A percentile compares a stretch with the other conserved stretches of the same genome.
These are phyloP conservation scores for Semibalanus balanoides DNA, from an alignment of 1,140 invertebrate species.

Conservation along the genomic window DNA sequence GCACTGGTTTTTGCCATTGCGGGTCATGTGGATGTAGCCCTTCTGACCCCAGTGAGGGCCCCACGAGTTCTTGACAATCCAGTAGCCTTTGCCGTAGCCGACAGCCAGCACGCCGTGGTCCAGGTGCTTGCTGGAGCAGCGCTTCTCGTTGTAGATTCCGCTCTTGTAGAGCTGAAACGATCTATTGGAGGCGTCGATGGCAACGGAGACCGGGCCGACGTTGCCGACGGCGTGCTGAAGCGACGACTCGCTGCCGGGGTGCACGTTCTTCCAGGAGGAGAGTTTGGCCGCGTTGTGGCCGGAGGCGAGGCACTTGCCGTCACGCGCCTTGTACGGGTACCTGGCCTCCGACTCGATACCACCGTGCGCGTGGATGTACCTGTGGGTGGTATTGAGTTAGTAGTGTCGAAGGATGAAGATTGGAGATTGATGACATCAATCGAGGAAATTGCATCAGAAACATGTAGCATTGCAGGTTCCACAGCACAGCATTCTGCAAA, in stretches of 20 bases:
- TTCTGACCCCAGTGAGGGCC: constrained; percentile 34
- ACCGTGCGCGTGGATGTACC: constrained; percentile 75
- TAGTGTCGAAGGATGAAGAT: no score
- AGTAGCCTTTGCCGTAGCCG: constrained; percentile 34
- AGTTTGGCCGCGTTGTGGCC: constrained; percentile 57
- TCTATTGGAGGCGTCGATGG: constrained; percentile 75
- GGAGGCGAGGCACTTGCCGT: constrained; percentile 49
- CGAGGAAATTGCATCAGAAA: no score
- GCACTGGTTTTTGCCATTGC: constrained; percentile 32
- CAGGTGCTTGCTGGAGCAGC: constrained; percentile 50
- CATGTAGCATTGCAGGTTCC: no score
- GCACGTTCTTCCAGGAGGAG: constrained; percentile 66
- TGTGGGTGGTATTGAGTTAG: no score
- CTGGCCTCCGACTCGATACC: constrained; percentile 80
- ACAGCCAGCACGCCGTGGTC: constrained; percentile 34
- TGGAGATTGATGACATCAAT: no score
- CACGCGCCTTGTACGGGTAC: constrained; percentile 30
- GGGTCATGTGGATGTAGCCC: constrained; percentile 39
- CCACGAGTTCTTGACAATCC: constrained; percentile 42
- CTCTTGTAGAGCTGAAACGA: constrained; percentile 62
- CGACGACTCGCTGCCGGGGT: constrained; percentile 48
- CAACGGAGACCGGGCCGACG: constrained; percentile 63
- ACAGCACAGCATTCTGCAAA: no score
- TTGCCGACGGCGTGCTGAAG: constrained; percentile 68
- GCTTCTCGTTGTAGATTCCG: constrained; percentile 51